Base-by-base conservation (phyloP, 2,797 vertebrate genomes). In the Manis pentadactyla region DNA sequence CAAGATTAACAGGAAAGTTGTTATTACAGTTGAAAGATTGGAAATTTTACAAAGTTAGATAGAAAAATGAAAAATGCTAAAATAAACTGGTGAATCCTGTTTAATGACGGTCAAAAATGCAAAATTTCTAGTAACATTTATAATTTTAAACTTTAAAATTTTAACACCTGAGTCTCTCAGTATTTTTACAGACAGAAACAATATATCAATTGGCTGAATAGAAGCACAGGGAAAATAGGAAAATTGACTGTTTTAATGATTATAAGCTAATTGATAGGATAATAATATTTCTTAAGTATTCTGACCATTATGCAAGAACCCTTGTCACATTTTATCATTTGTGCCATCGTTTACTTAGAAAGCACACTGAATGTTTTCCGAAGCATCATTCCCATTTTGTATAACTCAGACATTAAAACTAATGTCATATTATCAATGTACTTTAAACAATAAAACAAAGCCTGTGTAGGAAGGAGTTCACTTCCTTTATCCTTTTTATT, bases 401-500 rank as follows among this genome's bases (percentile, higher is more conserved):
- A 49, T n/a, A 87, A 81, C 19, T 29, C 69, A 75, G 69, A 64
- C 15, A 69, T 91, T 63, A 91, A 84, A 93, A 63, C 53, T 31
- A 94, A 31, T 15, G 55, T 64, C 61, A 14, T n/a, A 73, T 29
- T 66, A 49, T 49, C 15, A 63, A 77, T 69, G 0, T 59, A 37
- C 13, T 95, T 91, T 87, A 90, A 74, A 93, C 10, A 42, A 61
- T 53, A 71, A 92, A 94, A 61, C 57, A 87, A 94, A 96, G 84
- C 53, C 29, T n/a, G 49, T 19, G 5, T n/a, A 95, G 23, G 69
- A 75, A 66, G 4, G 57, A 61, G 15, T 95, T 85, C 77, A 53
- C 25, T 93, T 49, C 9, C 46, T 98, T 97, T 94, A 92, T 96
- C 78, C 74, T 84, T 97, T 97, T 87, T 97, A 97, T 97, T 96